Percentiles rank a stretch among this genome's conserved stretches.
Conservation (phyloP, 2,888 invertebrate species). For the Choristoneura rosaceana region DNA sequence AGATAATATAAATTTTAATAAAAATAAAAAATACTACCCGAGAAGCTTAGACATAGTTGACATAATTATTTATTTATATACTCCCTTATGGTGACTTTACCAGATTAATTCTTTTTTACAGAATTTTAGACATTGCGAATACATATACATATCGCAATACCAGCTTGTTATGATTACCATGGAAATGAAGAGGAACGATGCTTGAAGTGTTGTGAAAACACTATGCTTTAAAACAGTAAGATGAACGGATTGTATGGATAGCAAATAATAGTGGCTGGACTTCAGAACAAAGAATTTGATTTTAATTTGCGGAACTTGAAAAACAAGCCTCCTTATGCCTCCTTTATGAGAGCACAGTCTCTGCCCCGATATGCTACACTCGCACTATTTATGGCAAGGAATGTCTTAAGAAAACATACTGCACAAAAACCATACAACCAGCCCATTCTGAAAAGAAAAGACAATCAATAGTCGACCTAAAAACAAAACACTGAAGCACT, state of each 20-base stretch:
- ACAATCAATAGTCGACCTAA: conserved; percentile 51
- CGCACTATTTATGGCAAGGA: conserved; percentile 78
- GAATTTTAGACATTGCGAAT: too few relatives aligned
- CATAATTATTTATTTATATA: too few relatives aligned
- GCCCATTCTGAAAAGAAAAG: conserved; percentile 42
- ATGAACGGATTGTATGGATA: background rate
- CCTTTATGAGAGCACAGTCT: conserved; percentile 21
- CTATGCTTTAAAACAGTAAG: background rate
- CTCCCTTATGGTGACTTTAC: too few relatives aligned
- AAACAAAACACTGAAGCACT: conserved; percentile 16
- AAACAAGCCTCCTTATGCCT: conserved; percentile 26
- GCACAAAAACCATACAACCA: conserved; percentile 54
- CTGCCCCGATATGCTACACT: conserved; percentile 61
- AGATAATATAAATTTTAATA: too few relatives aligned
- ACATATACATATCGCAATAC: too few relatives aligned
- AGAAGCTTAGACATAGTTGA: too few relatives aligned
- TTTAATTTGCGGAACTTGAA: conserved; percentile 10
- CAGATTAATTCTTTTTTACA: too few relatives aligned
- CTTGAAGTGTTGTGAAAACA: too few relatives aligned
- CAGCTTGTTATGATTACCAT: too few relatives aligned
- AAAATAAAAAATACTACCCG: too few relatives aligned
- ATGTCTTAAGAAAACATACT: conserved; percentile 76
- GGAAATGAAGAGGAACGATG: too few relatives aligned
- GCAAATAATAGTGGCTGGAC: background rate
- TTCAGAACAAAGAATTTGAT: background rate